A percentile compares a stretch with the other conserved stretches of the same genome.
phyloP scores from a whole-genome alignment of 2,888 invertebrate genomes.

The Sinhomidia bicolor region DNA sequence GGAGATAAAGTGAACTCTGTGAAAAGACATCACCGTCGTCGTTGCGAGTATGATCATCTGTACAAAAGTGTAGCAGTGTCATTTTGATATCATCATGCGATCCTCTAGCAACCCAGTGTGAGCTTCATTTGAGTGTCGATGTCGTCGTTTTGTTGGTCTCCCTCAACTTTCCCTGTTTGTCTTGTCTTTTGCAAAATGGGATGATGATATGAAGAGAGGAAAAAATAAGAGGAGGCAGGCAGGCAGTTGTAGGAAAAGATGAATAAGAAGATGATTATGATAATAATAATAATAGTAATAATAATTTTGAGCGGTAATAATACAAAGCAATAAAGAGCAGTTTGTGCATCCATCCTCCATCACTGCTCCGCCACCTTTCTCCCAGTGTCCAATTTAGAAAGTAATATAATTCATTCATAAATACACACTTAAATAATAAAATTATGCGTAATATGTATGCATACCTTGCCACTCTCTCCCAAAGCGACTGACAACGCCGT shows the following conservation, averaged over 20 bases:
- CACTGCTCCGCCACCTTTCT: no score
- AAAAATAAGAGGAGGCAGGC: constrained; percentile 11
- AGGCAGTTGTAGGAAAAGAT: no score
- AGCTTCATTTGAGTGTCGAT: not conserved
- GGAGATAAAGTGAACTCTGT: constrained; percentile 65
- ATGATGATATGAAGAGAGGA: constrained; percentile 25
- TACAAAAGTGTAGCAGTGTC: not conserved
- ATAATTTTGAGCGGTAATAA: constrained; percentile 53
- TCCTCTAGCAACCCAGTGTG: constrained; percentile 35
- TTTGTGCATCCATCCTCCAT: constrained; percentile 63
- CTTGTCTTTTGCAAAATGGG: constrained; percentile 30
- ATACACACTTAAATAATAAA: constrained; percentile 35
- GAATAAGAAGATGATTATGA: constrained; percentile 56
- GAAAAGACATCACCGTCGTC: constrained; percentile 57
- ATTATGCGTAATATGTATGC: constrained; percentile 43
- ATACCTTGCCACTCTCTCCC: constrained; percentile 37
- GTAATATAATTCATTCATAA: constrained; percentile 49
- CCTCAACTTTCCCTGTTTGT: not conserved
- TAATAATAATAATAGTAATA: constrained; percentile 45
- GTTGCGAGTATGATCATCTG: constrained; percentile 56
- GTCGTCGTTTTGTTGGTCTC: not conserved
- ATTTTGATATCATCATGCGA: constrained; percentile 52
- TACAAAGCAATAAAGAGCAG: constrained; percentile 71
- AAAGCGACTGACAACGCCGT: not conserved
- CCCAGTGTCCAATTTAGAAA: constrained; percentile 16